These are phyloP conservation scores for Morone chrysops DNA, from an alignment of 2,113 vertebrate species.

Conservation along the genomic window DNA sequence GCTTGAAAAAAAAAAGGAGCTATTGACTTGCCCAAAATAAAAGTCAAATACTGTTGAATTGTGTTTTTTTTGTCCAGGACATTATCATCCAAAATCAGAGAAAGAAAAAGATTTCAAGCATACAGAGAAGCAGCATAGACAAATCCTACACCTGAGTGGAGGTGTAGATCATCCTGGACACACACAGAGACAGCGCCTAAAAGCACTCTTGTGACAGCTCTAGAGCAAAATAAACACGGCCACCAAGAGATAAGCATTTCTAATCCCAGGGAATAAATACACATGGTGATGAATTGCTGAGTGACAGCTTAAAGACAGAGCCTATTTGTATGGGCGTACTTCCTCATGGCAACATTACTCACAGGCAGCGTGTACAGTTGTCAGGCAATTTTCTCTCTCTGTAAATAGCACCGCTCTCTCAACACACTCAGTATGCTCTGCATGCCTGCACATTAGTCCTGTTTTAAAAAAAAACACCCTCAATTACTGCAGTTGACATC, in stretches of 20 bases:
- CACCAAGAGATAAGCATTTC: constrained; percentile 62
- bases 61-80: background rate
- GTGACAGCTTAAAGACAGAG: constrained; percentile 68
- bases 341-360: constrained; percentile 71
- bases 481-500: constrained; percentile 44
- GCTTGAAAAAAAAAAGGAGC: constrained; percentile 18
- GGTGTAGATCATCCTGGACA: constrained; percentile 27
- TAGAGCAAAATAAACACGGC: constrained; percentile 66
- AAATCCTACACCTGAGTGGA: constrained; percentile 45
- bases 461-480: constrained; percentile 35
- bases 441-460: constrained; percentile 41
- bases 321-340: constrained; percentile 68
- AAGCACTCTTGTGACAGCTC: constrained; percentile 43
- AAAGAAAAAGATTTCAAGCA: constrained; percentile 11
- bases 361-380: constrained; percentile 59
- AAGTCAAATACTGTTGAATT: constrained; percentile 20
- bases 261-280: constrained; percentile 65
- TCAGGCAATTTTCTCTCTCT: constrained; percentile 64
- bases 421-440: constrained; percentile 18
- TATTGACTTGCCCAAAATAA: constrained; percentile 10
- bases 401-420: constrained; percentile 65
- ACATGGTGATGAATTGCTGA: constrained; percentile 69
- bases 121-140: constrained; percentile 4
- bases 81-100: constrained; percentile 1
- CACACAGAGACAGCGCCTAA: constrained; percentile 31